Percentiles rank a stretch among this genome's conserved stretches.
Conservation (phyloP, 2,888 invertebrate genomes). For the Odontocerum albicorne region DNA sequence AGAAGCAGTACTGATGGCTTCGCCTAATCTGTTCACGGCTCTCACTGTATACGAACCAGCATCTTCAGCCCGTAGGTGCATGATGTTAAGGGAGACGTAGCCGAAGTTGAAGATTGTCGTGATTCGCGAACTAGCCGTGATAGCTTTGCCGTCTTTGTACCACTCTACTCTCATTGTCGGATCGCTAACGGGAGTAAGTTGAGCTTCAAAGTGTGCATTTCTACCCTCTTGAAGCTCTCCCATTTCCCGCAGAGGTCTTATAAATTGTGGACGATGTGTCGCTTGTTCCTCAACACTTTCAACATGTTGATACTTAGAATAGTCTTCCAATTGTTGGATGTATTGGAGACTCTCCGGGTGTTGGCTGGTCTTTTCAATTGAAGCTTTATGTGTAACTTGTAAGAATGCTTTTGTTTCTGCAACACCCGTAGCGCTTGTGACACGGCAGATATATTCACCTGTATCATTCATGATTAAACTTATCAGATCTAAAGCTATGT, state of each 20-base stretch:
- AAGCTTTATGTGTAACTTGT: conserved; percentile 77
- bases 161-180: conserved; percentile 94
- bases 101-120: conserved; percentile 98
- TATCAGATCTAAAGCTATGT: conserved; percentile 90
- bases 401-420: conserved; percentile 84
- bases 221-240: conserved; percentile 88
- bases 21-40: conserved; percentile 88
- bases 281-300: conserved; percentile 81
- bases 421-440: conserved; percentile 82
- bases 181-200: conserved; percentile 89
- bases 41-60: conserved; percentile 91
- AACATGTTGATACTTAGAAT: conserved; percentile 81
- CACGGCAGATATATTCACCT: conserved; percentile 89
- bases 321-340: conserved; percentile 89
- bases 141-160: conserved; percentile 92
- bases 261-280: conserved; percentile 83
- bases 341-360: conserved; percentile 90
- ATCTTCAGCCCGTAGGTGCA: conserved; percentile 99
- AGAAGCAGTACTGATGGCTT: conserved; percentile 82
- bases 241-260: conserved; percentile 82
- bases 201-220: conserved; percentile 92
- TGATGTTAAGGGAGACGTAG: conserved; percentile 96
- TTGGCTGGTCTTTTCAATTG: conserved; percentile 86
- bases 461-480: conserved; percentile 83
- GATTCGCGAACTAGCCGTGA: conserved; percentile 96